Base-by-base conservation (phyloP, 2,797 vertebrate genomes). In the Urocyon cinereoargenteus region DNA sequence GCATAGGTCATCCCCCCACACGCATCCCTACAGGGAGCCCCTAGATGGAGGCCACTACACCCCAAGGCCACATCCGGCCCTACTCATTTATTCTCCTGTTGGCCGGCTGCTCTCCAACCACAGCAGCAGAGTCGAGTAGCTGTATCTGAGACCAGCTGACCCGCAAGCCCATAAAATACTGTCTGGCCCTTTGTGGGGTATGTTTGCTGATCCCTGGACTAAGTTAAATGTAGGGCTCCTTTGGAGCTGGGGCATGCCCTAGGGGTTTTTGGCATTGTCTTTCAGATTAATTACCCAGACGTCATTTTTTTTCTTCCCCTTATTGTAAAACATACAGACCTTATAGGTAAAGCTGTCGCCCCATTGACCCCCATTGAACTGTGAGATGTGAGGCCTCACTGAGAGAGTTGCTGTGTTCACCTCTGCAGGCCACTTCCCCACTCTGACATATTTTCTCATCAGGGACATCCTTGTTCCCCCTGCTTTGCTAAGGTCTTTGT, bases 331-430 rank as follows among this genome's bases (percentile, higher is more conserved):
- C 22, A 1, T 9, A 11, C 5, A 57, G 3, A 49, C 1, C 0
- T 51, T 3, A 31, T 22, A n/a, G 55, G 64, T n/a, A 13, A 36
- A 31, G 12, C 88, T 22, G 2, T 6, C 26, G 36, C 78, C 78
- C n/a, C 0, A 0, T 6, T 7, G 14, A 19, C 4, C 28, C 49
- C n/a, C 3, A 0, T 3, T 7, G 68, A 82, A 45, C 40, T 15
- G 61, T 4, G 2, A 3, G n/a, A 12, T 0, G 12, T 0, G 8
- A 51, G 73, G 59, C 24, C 40, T 40, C 36, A 18, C 24, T 14
- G 51, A 5, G 15, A 28, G 45, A 57, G 51, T 34, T 19, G 40
- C 81, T 5, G 14, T 10, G 53, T 21, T 36, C 24, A 0, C 3
- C 24, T 19, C 19, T n/a, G 21, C 88, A 49, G 28, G 59, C 70